Conservation (phyloP, 2,888 invertebrate genomes). For the Syrphus vitripennis region DNA sequence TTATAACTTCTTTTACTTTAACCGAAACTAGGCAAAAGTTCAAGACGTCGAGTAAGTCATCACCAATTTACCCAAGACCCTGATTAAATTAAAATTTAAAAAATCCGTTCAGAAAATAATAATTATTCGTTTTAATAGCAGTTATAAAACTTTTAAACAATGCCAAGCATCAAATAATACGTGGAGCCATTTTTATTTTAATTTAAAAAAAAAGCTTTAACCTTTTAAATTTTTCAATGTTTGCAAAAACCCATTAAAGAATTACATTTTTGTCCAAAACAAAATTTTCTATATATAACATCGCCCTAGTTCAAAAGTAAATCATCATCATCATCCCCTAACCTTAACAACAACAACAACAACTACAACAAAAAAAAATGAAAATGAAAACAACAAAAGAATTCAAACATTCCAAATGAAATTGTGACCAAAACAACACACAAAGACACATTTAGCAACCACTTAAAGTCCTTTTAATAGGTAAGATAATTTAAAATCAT, state of each 20-base stretch:
- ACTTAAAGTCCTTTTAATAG: constrained; percentile 63
- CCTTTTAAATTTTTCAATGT: neutral
- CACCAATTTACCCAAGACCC: neutral
- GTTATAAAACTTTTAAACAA: neutral
- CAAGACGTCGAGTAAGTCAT: too few relatives aligned
- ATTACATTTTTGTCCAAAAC: constrained; percentile 1
- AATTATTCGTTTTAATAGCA: neutral
- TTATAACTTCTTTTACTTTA: too few relatives aligned
- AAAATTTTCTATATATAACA: neutral
- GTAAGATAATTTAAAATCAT: constrained; percentile 69
- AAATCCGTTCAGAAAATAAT: neutral
- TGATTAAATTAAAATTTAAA: neutral
- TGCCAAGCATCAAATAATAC: neutral
- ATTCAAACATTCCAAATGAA: constrained; percentile 62
- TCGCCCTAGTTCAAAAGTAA: constrained; percentile 2
- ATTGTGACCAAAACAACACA: constrained; percentile 45
- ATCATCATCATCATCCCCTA: neutral
- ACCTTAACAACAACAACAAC: neutral
- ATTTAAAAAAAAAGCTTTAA: neutral
- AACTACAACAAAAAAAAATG: neutral
- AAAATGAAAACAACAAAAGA: constrained; percentile 24
- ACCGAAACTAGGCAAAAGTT: too few relatives aligned
- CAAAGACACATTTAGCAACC: constrained; percentile 63
- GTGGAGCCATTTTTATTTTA: neutral
- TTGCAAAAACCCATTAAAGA: neutral